Percentiles rank a stretch among this genome's conserved stretches.
phyloP scores from a whole-genome alignment of 2,113 vertebrate genomes.

The Colius striatus region DNA sequence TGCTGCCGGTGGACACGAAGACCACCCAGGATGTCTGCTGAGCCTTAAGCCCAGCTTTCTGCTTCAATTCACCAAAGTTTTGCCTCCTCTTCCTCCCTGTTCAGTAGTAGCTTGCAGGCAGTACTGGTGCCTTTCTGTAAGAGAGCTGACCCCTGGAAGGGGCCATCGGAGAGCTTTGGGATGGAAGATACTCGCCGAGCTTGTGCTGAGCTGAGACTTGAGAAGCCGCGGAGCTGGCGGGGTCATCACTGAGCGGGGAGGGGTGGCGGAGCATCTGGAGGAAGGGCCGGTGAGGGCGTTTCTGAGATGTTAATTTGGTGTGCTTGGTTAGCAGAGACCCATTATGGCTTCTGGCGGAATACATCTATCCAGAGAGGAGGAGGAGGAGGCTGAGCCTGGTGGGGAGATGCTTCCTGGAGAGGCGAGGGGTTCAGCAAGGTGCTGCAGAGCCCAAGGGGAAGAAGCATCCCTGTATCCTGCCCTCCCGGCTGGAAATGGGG shows the following conservation, averaged over 20 bases:
- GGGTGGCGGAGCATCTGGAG: not conserved
- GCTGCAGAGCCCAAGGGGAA: not conserved
- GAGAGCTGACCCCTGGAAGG: not conserved
- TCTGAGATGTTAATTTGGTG: not conserved
- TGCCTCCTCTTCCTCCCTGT: not conserved
- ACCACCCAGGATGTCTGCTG: not conserved
- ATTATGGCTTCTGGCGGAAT: not conserved
- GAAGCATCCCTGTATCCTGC: not conserved
- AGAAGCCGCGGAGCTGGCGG: not conserved
- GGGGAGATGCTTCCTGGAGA: not conserved
- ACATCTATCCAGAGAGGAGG: not conserved
- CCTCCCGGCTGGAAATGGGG: not conserved
- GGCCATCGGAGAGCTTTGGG: not conserved
- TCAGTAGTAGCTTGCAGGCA: not conserved
- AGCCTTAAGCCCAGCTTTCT: not conserved
- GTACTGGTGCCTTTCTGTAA: not conserved
- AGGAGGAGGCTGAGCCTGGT: not conserved
- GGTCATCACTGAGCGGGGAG: not conserved
- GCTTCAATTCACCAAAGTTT: constrained; percentile 13
- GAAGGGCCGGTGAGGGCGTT: not conserved
- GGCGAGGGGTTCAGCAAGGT: not conserved
- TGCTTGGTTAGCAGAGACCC: not conserved
- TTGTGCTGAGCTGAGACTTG: not conserved
- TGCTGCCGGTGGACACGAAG: not conserved
- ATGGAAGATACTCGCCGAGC: not conserved